phyloP scores from a whole-genome alignment of 2,888 invertebrate genomes.

The Trachelus troglodyta region DNA sequence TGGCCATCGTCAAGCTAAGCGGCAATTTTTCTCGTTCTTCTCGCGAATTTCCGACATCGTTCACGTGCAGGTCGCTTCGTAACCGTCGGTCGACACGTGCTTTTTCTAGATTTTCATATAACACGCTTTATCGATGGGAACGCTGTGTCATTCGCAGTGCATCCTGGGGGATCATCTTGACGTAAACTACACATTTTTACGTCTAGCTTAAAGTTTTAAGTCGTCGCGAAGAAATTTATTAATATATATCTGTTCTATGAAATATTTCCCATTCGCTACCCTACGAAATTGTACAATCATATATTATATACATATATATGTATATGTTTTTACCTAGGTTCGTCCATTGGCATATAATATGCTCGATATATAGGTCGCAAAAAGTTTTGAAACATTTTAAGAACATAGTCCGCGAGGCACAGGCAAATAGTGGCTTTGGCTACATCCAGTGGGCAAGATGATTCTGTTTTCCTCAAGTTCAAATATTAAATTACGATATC shows the following conservation, averaged over 20 bases:
- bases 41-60: background rate
- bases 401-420: background rate
- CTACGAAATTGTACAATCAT: too few relatives aligned
- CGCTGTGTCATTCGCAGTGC: background rate
- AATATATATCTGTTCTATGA: background rate
- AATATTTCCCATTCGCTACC: background rate
- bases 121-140: background rate
- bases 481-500: slow-evolving; percentile 36
- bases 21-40: background rate
- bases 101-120: slow-evolving; percentile 1
- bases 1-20: slow-evolving; percentile 2
- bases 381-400: background rate
- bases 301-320: too few relatives aligned
- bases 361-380: background rate
- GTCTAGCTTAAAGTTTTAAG: background rate
- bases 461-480: slow-evolving; percentile 25
- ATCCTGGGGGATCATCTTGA: background rate
- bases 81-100: background rate
- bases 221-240: background rate
- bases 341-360: too few relatives aligned
- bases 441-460: background rate
- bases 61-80: background rate
- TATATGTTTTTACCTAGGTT: too few relatives aligned
- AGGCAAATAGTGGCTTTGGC: background rate
- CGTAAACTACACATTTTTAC: background rate